phyloP scores from a whole-genome alignment of 1,140 invertebrate genomes.

The Subanguina moxae region DNA sequence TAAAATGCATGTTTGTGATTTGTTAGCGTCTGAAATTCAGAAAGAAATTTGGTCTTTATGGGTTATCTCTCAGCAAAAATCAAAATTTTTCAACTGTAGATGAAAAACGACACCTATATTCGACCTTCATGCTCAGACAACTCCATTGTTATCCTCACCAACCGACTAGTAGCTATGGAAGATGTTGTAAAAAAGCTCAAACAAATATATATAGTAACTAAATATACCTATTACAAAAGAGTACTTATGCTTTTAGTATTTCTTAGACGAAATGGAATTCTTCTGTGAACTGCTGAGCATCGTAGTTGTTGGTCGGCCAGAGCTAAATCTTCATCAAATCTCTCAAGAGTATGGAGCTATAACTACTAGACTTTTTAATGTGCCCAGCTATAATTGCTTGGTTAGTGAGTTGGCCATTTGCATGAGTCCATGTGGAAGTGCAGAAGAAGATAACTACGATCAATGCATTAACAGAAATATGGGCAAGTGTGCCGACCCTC shows the following conservation, averaged over 20 bases:
- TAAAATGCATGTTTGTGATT: too few relatives aligned
- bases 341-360: neutral
- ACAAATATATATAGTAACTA: too few relatives aligned
- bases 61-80: too few relatives aligned
- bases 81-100: too few relatives aligned
- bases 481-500: neutral
- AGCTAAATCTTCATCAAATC: neutral
- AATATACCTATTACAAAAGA: too few relatives aligned
- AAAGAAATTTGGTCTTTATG: too few relatives aligned
- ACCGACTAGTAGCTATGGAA: conserved; percentile 28
- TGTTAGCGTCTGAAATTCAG: too few relatives aligned
- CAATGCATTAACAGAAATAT: too few relatives aligned
- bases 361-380: neutral
- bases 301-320: neutral
- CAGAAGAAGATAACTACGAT: neutral
- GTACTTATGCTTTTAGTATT: neutral
- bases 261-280: neutral
- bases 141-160: conserved; percentile 36
- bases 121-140: conserved; percentile 23
- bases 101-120: conserved; percentile 10
- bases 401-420: neutral
- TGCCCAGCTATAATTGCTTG: neutral
- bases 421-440: neutral
- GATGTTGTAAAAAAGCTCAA: neutral
- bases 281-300: neutral